These are phyloP conservation scores for Gandaritis pyraliata DNA, from an alignment of 2,888 invertebrate genomes.

Conservation along the genomic window DNA sequence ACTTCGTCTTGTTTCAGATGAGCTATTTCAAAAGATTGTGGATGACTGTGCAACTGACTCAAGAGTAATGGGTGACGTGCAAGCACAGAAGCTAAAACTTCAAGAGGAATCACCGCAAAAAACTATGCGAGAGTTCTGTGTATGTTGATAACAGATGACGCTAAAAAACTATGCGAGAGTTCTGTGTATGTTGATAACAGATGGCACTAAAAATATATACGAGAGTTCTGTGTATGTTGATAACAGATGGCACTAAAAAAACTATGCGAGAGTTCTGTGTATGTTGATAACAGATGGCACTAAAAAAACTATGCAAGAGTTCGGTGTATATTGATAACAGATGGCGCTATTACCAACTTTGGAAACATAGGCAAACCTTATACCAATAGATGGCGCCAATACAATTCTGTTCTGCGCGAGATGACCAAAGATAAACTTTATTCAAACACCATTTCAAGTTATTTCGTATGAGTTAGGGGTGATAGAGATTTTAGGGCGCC, in stretches of 20 bases:
- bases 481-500: too few relatives aligned
- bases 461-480: too few relatives aligned
- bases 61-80: conserved; percentile 61
- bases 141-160: conserved; percentile 26
- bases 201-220: conserved; percentile 41
- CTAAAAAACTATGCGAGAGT: conserved; percentile 32
- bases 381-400: too few relatives aligned
- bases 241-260: too few relatives aligned
- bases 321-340: conserved; percentile 31
- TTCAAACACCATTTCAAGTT: too few relatives aligned
- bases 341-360: conserved; percentile 4
- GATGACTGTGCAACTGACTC: conserved; percentile 73
- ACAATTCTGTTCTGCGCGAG: too few relatives aligned
- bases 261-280: conserved; percentile 27
- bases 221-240: conserved; percentile 33
- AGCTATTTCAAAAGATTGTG: conserved; percentile 77
- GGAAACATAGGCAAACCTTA: too few relatives aligned
- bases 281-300: conserved; percentile 34
- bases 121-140: conserved; percentile 26
- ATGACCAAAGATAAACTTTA: too few relatives aligned
- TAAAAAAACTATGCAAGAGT: conserved; percentile 38
- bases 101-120: conserved; percentile 56
- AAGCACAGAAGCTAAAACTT: conserved; percentile 64
- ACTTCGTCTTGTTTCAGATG: conserved; percentile 63
- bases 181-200: conserved; percentile 34